Base-by-base conservation (phyloP, 2,797 vertebrate genomes). In the Dendrocincla fuliginosa region DNA sequence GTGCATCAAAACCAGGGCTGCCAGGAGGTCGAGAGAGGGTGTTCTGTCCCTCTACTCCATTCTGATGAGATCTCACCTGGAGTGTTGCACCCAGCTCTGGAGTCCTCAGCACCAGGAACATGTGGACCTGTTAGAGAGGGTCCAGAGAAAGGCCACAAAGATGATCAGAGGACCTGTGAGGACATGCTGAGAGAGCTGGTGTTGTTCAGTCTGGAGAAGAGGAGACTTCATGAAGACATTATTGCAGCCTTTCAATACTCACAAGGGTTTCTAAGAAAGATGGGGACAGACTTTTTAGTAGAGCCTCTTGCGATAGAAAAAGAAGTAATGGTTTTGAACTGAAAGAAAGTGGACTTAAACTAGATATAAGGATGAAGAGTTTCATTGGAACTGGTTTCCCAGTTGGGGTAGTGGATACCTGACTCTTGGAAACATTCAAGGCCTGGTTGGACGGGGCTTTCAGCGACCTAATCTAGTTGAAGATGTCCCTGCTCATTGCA, bases 161-260 rank as follows among this genome's bases (percentile, higher is more conserved):
- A 41, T 30, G 18, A 41, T 41, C 18, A 41, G 59, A 41, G 27
- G 27, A 61, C 59, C 59, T 20, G 7, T 20, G 27, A 39, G 25
- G 18, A 39, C 28, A 19, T 60, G 37, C 37, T 60, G 27, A 39
- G 25, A 60, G 57, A 39, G 16, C 25, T 28, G 59, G 27, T 3
- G 35, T 22, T 73, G 16, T 84, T 84, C 20, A 71, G 14, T 35
- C 16, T 49, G n/a, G 10, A 47, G 52, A 35, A 61, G n/a, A 25
- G 65, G 42, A 63, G 20, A 30, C 35, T 71, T 9, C 0, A 2
- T 24, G 52, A 12, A 68, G 16, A 61, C n/a, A 22, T 68, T 11
- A 35, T 6, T 20, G 64, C 0, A 0, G 22, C 25, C 22, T 60
- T 61, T 15, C 28, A 56, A 0, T 73, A 22, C 15, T 50, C 61